Evolutionary conservation across 2,888 invertebrate genomes (phyloP), one percentile per base, ranked within the genome.

Genomic region (Agriopis aurantiaria): DNA sequence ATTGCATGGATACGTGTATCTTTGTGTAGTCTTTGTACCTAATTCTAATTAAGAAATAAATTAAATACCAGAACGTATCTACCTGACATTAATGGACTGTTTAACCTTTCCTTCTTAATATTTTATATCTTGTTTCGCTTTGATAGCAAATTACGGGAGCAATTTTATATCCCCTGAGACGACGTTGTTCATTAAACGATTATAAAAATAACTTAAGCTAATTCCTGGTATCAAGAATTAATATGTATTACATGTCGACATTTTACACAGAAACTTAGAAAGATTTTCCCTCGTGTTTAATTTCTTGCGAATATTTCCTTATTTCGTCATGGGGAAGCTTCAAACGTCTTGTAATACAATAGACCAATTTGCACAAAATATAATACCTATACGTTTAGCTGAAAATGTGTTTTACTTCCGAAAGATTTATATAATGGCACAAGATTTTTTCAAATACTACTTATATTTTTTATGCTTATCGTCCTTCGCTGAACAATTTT

Each of bases 231-330:
- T 65, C 60, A 66, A 71, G 49, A 62, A 49, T 55, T 73, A 68
- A 76, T 78, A n/a, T n/a, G n/a, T n/a, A 73, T 73, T 73, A 66
- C 74, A 73, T 71, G 73, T 73, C 60, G 67, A 59, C 68, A 71
- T 58, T 48, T 7, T 33, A 33, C 33, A 69, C 62, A 66, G 68
- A 43, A 59, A 65, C 72, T 74, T 68, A 46, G 12, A 58, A 23
- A 58, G 33, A 17, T 45, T 48, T 58, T 58, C 67, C 67, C 65
- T 53, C 65, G 51, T 68, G 75, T 78, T 77, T 72, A 70, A 75
- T 77, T 71, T 76, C 65, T 48, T 49, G 48, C 12, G 60, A 74
- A 52, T 68, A 70, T 71, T 78, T 72, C 66, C 67, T 62, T 46
- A 74, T 75, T 68, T 71, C 60, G 48, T 72, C 73, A 43, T 48